Base-by-base conservation (phyloP, 92 coral and sea anemone species). In the Micromussa lordhowensis region DNA sequence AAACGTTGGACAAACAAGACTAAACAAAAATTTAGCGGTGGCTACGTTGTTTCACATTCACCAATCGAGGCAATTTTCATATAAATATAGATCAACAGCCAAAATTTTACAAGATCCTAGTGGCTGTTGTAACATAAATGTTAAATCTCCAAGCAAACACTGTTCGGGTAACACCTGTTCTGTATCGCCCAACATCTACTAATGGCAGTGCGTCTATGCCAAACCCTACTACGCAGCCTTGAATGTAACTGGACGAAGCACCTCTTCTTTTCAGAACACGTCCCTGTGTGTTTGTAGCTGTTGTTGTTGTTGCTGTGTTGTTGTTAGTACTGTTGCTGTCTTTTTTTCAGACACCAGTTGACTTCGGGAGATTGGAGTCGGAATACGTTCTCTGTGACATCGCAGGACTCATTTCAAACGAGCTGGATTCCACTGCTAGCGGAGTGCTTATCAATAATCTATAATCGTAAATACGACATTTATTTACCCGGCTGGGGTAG, bases 331-430 rank as follows among this genome's bases (percentile, higher is more conserved):
- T n/a, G n/a, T n/a, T n/a, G n/a, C n/a, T n/a, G n/a, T 44, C 0
- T 35, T 44, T 4, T 34, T 34, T 19, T 55, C 49, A 87, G 7
- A 92, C 91, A 63, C 91, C 85, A 55, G 92, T 79, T 28, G 94
- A 88, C 57, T 71, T 69, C 16, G 77, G 76, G 68, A 93, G 75
- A 81, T 84, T 85, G 13, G 95, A 85, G 35, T 82, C 88, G 19
- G 95, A 93, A 80, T 83, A 88, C 1, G 93, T 90, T 73, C 93
- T 90, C 75, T 86, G 84, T 61, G 89, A 63, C 32, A 86, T 9
- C 29, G 14, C 32, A 19, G 83, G 89, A 59, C 89, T 86, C 26
- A 21, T 64, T 76, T 64, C 89, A 86, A 77, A 48, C n/a, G 89
- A 77, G 5, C 82, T 61, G 3, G 66, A 30, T 86, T 77, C 89